These are phyloP conservation scores for Crotophaga sulcirostris DNA, from an alignment of 2,113 vertebrate species.

Conservation along the genomic window DNA sequence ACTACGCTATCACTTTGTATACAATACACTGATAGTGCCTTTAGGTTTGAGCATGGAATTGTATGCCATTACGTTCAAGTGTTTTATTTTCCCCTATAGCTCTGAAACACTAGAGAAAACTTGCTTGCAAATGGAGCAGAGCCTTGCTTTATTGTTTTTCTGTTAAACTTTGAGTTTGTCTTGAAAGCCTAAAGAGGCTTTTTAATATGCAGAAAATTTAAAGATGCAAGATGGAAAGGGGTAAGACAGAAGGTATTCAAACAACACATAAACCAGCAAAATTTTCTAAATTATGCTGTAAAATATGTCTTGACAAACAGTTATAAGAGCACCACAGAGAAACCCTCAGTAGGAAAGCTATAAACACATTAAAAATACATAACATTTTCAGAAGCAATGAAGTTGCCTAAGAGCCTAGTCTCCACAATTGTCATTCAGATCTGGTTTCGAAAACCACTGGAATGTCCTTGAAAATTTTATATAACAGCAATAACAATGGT, in stretches of 20 bases:
- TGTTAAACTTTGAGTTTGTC: background rate
- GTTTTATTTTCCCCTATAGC: constrained; percentile 11
- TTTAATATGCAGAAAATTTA: background rate
- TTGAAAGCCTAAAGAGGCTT: background rate
- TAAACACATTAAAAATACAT: background rate
- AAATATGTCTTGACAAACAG: background rate
- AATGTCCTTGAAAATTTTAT: background rate
- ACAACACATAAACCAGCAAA: background rate
- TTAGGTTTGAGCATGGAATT: constrained; percentile 9
- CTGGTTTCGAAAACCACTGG: background rate
- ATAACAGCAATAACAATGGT: background rate
- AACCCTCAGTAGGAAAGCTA: background rate
- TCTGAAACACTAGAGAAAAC: background rate
- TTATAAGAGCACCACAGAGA: background rate
- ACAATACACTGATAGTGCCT: constrained; percentile 32
- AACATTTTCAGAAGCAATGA: background rate
- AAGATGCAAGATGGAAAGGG: background rate
- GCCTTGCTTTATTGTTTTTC: background rate
- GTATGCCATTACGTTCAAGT: background rate
- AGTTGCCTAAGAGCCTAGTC: background rate
- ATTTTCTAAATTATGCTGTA: background rate
- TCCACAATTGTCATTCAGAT: background rate
- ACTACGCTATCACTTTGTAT: constrained; percentile 59
- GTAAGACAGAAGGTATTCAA: background rate
- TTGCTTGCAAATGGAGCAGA: background rate